These are phyloP conservation scores for Patella caerulea DNA, from an alignment of 2,888 invertebrate species.

Conservation along the genomic window DNA sequence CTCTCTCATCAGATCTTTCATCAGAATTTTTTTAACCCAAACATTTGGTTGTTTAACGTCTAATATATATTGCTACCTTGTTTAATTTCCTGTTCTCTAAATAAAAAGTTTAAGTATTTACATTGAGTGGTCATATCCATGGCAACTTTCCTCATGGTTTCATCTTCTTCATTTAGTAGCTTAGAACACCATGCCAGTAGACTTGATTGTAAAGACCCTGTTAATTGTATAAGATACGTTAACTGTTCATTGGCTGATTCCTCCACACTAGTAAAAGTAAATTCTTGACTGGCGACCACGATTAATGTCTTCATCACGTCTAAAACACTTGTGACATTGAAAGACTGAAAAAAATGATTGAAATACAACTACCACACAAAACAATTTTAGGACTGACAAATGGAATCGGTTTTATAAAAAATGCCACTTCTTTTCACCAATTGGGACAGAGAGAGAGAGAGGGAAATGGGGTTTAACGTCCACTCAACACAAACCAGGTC, in stretches of 20 bases:
- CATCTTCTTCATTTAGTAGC: slow-evolving; percentile 53
- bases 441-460: too few relatives aligned
- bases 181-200: slow-evolving; percentile 66
- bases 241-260: slow-evolving; percentile 51
- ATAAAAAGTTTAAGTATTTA: neutral
- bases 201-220: slow-evolving; percentile 67
- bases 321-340: slow-evolving; percentile 56
- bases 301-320: slow-evolving; percentile 68
- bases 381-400: too few relatives aligned
- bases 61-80: too few relatives aligned
- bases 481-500: too few relatives aligned
- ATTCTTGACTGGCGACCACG: slow-evolving; percentile 66
- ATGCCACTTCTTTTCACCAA: too few relatives aligned
- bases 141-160: slow-evolving; percentile 21
- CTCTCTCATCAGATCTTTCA: too few relatives aligned
- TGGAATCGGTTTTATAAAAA: too few relatives aligned
- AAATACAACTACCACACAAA: too few relatives aligned
- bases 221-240: slow-evolving; percentile 63
- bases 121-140: neutral
- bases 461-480: too few relatives aligned
- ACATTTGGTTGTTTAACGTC: too few relatives aligned
- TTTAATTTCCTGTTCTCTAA: neutral
- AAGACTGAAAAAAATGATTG: slow-evolving; percentile 51
- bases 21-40: too few relatives aligned
- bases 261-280: slow-evolving; percentile 43